A percentile compares a stretch with the other conserved stretches of the same genome.
Conservation (phyloP, 2,113 vertebrate species). For the Pandion haliaetus region DNA sequence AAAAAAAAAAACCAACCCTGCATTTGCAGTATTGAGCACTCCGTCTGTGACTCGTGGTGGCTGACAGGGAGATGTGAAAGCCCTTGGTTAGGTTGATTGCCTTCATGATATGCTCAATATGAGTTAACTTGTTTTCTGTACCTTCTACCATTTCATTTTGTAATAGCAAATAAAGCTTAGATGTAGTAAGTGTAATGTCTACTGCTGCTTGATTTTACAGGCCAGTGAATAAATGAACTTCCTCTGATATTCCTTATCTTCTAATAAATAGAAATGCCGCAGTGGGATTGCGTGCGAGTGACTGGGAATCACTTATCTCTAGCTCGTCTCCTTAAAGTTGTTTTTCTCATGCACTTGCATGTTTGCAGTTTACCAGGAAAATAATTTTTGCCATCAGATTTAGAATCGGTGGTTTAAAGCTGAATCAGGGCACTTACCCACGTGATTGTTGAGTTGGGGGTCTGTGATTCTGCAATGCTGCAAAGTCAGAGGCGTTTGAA, state of each 20-base stretch:
- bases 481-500: neutral
- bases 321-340: neutral
- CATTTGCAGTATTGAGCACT: neutral
- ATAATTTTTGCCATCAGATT: neutral
- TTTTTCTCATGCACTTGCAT: constrained; percentile 10
- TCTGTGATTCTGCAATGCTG: neutral
- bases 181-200: neutral
- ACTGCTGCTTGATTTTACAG: constrained; percentile 42
- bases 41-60: neutral
- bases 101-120: neutral
- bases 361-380: neutral
- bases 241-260: constrained; percentile 13
- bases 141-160: constrained; percentile 1
- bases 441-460: neutral
- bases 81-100: neutral
- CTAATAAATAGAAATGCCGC: constrained; percentile 43
- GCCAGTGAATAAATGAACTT: constrained; percentile 41
- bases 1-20: neutral
- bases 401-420: neutral
- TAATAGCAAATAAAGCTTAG: constrained; percentile 20
- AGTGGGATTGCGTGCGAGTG: neutral
- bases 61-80: neutral
- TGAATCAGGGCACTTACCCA: neutral
- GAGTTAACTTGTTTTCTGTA: constrained; percentile 28
- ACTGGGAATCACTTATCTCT: constrained; percentile 24